phyloP scores from a whole-genome alignment of 2,797 vertebrate genomes.

The Argya squamiceps region DNA sequence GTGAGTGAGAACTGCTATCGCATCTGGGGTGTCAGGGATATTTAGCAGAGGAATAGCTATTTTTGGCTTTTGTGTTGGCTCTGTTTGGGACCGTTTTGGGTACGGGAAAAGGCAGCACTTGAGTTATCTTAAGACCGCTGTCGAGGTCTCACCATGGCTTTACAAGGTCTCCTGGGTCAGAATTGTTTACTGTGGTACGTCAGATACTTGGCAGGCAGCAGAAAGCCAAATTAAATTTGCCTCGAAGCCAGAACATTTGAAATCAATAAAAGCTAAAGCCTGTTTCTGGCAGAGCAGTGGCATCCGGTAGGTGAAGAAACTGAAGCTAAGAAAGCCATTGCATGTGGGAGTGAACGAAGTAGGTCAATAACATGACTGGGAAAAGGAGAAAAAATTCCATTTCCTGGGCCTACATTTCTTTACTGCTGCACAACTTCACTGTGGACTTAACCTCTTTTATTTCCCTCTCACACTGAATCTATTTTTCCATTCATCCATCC shows the following conservation, averaged over 20 bases:
- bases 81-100: background rate
- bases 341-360: background rate
- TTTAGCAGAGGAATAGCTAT: conserved; percentile 22
- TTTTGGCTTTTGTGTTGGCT: background rate
- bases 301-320: background rate
- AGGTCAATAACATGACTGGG: background rate
- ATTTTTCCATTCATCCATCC: background rate
- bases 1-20: background rate
- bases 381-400: background rate
- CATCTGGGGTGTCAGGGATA: background rate
- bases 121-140: background rate
- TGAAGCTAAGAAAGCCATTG: background rate
- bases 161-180: background rate
- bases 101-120: background rate
- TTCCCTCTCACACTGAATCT: background rate
- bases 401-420: background rate
- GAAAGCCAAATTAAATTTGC: background rate
- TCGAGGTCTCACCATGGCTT: background rate
- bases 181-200: background rate
- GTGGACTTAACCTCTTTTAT: background rate
- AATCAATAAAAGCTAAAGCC: background rate
- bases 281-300: background rate
- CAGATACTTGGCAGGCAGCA: background rate
- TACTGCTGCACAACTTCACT: background rate
- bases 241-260: background rate